A percentile compares a stretch with the other conserved stretches of the same genome.
phyloP scores from a whole-genome alignment of 2,113 vertebrate genomes.

The Herpailurus yagouaroundi region DNA sequence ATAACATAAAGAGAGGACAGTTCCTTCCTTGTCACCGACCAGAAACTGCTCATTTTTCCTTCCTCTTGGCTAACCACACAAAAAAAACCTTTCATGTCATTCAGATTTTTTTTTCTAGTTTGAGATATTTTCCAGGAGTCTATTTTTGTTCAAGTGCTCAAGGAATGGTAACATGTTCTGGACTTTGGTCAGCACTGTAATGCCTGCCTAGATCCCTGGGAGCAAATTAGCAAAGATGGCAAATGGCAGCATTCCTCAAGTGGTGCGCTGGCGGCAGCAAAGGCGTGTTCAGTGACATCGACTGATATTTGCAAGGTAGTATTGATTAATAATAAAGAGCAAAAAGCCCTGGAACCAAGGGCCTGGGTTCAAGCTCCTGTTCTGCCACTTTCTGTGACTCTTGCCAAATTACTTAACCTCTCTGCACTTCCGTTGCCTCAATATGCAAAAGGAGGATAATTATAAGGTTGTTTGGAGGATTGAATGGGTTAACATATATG shows the following conservation, averaged over 20 bases:
- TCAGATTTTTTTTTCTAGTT: slow-evolving; percentile 8
- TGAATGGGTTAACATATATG: neutral
- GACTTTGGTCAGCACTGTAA: neutral
- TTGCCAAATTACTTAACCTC: neutral
- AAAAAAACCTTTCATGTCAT: neutral
- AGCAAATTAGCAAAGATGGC: neutral
- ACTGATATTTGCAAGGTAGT: neutral
- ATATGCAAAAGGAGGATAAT: neutral
- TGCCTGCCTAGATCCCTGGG: neutral
- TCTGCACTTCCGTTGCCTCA: neutral
- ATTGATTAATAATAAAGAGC: neutral
- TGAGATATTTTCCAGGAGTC: neutral
- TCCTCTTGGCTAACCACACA: neutral
- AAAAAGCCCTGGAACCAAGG: neutral
- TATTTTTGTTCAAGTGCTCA: neutral
- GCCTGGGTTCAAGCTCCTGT: neutral
- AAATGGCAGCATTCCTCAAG: neutral
- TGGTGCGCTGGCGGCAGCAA: neutral
- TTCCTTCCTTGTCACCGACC: slow-evolving; percentile 58
- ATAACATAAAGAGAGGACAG: slow-evolving; percentile 1
- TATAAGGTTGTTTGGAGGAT: neutral
- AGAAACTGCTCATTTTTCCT: neutral
- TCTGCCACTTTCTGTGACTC: neutral
- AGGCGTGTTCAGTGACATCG: neutral
- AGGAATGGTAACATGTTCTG: neutral